These are phyloP conservation scores for Oeneis ivallda DNA, from an alignment of 2,888 invertebrate species.

Conservation along the genomic window DNA sequence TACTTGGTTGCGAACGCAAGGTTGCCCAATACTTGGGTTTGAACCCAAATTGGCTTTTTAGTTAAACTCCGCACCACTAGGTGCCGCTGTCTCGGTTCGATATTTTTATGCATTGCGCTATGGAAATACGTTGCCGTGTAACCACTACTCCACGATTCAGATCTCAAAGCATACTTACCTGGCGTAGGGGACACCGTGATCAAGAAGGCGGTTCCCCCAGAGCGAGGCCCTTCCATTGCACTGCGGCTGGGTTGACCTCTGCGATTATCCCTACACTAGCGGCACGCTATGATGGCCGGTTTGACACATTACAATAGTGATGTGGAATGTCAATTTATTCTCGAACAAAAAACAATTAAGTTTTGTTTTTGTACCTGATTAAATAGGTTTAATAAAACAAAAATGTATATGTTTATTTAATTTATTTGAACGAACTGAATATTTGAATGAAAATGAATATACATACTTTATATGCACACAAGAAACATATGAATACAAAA, in stretches of 20 bases:
- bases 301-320: too few species aligned
- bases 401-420: too few species aligned
- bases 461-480: too few species aligned
- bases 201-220: slow-evolving; percentile 35
- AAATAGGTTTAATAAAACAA: too few species aligned
- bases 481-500: too few species aligned
- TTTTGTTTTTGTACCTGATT: too few species aligned
- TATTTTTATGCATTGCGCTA: slow-evolving; percentile 13
- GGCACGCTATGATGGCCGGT: too few species aligned
- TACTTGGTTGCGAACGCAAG: not conserved
- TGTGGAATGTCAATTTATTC: too few species aligned
- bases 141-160: not conserved
- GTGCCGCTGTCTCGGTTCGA: slow-evolving; percentile 1
- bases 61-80: not conserved
- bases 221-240: slow-evolving; percentile 33
- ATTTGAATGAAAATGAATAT: too few species aligned
- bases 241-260: slow-evolving; percentile 34
- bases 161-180: slow-evolving; percentile 26
- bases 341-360: too few species aligned
- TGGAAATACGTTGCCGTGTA: slow-evolving; percentile 1
- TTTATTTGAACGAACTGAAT: too few species aligned
- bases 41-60: not conserved
- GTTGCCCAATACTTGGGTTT: not conserved
- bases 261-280: slow-evolving; percentile 31
- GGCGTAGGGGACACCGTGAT: slow-evolving; percentile 32